Base-by-base conservation (phyloP, 2,113 vertebrate genomes). In the Myotis lucifugus region DNA sequence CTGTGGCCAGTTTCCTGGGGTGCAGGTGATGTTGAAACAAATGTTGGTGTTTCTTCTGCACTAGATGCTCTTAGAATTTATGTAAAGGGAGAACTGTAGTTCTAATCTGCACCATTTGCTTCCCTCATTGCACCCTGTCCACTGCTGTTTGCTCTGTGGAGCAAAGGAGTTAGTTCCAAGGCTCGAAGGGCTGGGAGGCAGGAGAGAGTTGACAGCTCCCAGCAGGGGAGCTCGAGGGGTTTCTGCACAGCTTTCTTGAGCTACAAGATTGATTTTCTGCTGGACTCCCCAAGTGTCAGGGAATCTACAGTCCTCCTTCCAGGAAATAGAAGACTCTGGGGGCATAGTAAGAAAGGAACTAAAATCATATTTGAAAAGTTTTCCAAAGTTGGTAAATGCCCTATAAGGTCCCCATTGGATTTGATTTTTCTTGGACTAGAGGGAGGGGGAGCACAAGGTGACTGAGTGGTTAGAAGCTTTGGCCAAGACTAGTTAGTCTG, bases 301-400 rank as follows among this genome's bases (percentile, higher is more conserved):
- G 59, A 50, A 88, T 29, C 85, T 78, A 52, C 6, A 67, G 48
- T 34, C 17, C 25, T 95, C 69, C 64, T 93, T 84, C 76, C 67
- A 88, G 70, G 32, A 97, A 82, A 59, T 67, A 29, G 34, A 21
- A 56, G 61, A 54, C 73, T 77, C 85, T 52, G 15, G 46, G 69
- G 59, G 93, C 59, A 72, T 2, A 92, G 61, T 42, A 69, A 72
- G 21, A 94, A 89, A 90, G 76, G 27, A 78, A 74, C 25, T 64
- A 21, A 94, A 91, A 79, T 1, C 79, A 42, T 89, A 92, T 94
- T 34, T 74, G 32, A 46, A 73, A 89, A 81, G 73, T 84, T 95
- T 93, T 83, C 73, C 74, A 46, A 70, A 85, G 34, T 82, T 73
- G 7, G 9, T 32, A 15, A 83, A 54, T 50, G 48, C n/a, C 27